Evolutionary conservation across 2,888 invertebrate species (phyloP).

Genomic region (Galerucella calmariensis): DNA sequence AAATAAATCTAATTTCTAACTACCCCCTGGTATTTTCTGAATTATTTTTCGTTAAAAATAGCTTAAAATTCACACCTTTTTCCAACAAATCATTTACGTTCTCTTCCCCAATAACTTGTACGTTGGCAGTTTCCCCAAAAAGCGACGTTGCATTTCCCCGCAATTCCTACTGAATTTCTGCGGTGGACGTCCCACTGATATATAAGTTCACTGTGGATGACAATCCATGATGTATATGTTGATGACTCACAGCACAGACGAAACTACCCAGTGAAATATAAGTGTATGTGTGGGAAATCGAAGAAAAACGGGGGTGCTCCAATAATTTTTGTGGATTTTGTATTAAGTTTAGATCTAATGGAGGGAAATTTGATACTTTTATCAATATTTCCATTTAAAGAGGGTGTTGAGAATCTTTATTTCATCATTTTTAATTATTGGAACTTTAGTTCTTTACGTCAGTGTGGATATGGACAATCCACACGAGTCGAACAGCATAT

Average conservation of each 20-base stretch:
- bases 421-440: not conserved
- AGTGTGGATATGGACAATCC: too few species aligned
- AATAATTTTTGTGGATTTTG: not conserved
- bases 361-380: too few species aligned
- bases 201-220: slow-evolving; percentile 55
- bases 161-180: slow-evolving; percentile 38
- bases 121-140: slow-evolving; percentile 26
- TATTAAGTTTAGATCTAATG: not conserved
- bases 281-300: slow-evolving; percentile 27
- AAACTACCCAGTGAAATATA: too few species aligned
- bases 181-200: slow-evolving; percentile 52
- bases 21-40: not conserved
- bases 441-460: too few species aligned
- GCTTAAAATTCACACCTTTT: slow-evolving; percentile 6
- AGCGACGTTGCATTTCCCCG: slow-evolving; percentile 31
- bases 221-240: slow-evolving; percentile 58
- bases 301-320: slow-evolving; percentile 1
- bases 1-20: too few species aligned
- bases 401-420: not conserved
- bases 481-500: too few species aligned
- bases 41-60: not conserved
- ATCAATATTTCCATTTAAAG: too few species aligned
- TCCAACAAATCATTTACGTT: slow-evolving; percentile 1
- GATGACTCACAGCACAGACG: slow-evolving; percentile 53
- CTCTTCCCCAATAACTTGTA: slow-evolving; percentile 17